Evolutionary conservation across 2,113 vertebrate species (phyloP).

Genomic region (Stigmatopora argus): DNA sequence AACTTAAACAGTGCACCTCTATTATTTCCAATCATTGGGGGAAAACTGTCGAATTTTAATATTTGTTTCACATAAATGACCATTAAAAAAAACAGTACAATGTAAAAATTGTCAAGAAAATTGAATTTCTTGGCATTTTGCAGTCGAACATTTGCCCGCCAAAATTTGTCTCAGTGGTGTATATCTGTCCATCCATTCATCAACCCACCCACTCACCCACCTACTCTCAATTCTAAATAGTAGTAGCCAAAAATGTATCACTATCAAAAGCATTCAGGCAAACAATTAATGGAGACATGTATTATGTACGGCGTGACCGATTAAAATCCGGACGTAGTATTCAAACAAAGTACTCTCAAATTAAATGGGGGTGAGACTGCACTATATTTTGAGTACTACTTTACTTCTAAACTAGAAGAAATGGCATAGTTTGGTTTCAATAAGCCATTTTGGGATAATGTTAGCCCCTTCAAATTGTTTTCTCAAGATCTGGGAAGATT

Average conservation of each 20-base stretch:
- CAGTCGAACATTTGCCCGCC: no score
- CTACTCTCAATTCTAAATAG: constrained; percentile 24
- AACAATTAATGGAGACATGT: not conserved
- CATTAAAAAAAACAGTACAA: no score
- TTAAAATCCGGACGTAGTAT: not conserved
- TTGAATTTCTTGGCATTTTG: no score
- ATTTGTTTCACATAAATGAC: no score
- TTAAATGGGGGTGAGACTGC: not conserved
- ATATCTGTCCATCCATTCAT: no score
- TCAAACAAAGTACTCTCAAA: not conserved
- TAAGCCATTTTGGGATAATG: not conserved
- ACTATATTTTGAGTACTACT: no score
- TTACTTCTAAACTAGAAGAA: not conserved
- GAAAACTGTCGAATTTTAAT: no score
- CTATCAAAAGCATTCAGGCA: not conserved
- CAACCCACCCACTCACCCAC: no score
- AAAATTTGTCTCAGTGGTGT: no score
- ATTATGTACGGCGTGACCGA: not conserved
- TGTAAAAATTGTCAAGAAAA: no score
- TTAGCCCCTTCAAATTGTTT: not conserved
- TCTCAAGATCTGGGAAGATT: not conserved
- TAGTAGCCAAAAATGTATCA: constrained; percentile 1
- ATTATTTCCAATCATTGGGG: no score
- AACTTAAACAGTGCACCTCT: no score
- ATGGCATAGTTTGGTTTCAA: not conserved